A percentile compares a stretch with the other conserved stretches of the same genome.
These are phyloP conservation scores for Phasianus colchicus DNA, from an alignment of 2,113 vertebrate genomes.

Conservation along the genomic window DNA sequence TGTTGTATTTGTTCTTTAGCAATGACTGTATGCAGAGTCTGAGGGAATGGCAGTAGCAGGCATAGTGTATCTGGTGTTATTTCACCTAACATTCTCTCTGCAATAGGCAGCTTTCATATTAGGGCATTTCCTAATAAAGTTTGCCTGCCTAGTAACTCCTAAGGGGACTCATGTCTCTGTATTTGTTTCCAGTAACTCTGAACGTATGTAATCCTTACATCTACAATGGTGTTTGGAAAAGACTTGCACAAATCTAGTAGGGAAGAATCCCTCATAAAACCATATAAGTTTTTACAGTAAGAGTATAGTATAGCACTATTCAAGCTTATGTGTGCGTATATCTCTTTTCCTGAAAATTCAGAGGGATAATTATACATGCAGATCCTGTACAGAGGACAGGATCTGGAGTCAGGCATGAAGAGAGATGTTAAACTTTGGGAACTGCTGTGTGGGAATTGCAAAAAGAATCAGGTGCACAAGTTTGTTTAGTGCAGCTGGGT, in stretches of 20 bases:
- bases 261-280: not conserved
- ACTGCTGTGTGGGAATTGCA: no score
- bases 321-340: not conserved
- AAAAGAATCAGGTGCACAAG: no score
- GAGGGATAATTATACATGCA: not conserved
- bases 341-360: not conserved
- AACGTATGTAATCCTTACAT: not conserved
- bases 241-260: not conserved
- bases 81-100: not conserved
- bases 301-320: not conserved
- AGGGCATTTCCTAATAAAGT: not conserved
- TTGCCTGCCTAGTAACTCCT: not conserved
- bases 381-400: not conserved
- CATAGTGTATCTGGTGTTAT: not conserved
- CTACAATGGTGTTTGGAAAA: not conserved
- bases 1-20: not conserved
- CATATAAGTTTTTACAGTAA: not conserved
- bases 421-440: no score
- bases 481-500: no score
- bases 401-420: no score
- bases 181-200: not conserved
- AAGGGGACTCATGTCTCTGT: not conserved
- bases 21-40: not conserved
- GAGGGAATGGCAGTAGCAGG: not conserved
- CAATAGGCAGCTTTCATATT: not conserved